Base-by-base conservation (phyloP, 2,888 invertebrate genomes). In the Timema podura region DNA sequence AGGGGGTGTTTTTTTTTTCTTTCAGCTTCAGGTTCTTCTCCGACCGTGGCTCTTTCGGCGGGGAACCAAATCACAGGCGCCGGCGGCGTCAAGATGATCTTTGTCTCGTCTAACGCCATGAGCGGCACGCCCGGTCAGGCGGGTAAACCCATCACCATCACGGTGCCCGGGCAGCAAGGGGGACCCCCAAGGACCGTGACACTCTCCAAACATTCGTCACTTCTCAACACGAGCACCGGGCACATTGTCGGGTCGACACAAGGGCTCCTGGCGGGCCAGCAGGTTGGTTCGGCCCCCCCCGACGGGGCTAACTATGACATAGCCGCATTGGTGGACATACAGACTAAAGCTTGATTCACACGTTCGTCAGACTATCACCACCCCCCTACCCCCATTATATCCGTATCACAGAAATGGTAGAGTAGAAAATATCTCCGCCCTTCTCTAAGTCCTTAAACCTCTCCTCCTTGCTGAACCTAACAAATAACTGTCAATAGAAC, bases 141-240 rank as follows among this genome's bases (percentile, higher is more conserved):
- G 9, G 87, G 88, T 0, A 88, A 89, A 76, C 90, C 90, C 0
- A 88, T 91, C 70, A 89, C 89, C 2, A 86, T 90, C 73, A 88
- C 89, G 0, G 85, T 90, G 76, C 88, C 89, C 6, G 83, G 83
- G 5, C 82, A 82, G 68, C 82, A 81, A 16, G 79, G 79, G 46
- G 85, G 83, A 11, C 80, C 85, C 51, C 83, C 85, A 8, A 88
- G 88, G 78, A 87, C 87, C 1, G 84, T 88, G 7, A 88, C 87
- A 1, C 82, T 88, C 66, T 82, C 86, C 2, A 86, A 61, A 45
- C 61, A 61, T 9, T 45, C 61, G 44, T 61, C 61, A 13, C 61
- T 61, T 11, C 44, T 61, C 10, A 30, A 16, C 75, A 76, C 46
- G 77, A 78, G 7, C 79, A 79, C 72, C 73, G 79, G 45, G 73